These are phyloP conservation scores for Pantala flavescens DNA, from an alignment of 1,140 invertebrate species.

Conservation along the genomic window DNA sequence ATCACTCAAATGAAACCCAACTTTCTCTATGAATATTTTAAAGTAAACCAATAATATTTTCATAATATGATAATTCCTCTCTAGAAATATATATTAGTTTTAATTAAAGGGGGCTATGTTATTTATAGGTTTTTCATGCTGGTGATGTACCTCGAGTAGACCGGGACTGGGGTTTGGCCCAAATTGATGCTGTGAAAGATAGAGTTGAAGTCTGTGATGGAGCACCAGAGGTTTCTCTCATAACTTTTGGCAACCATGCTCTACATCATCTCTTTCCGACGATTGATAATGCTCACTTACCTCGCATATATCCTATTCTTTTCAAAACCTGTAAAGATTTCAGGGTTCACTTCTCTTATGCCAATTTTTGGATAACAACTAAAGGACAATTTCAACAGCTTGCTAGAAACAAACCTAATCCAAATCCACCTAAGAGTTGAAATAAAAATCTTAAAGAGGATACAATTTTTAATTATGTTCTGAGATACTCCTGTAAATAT, in stretches of 20 bases:
- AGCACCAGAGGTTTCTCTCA: conserved; percentile 8
- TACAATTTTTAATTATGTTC: too few relatives aligned
- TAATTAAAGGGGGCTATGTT: too few relatives aligned
- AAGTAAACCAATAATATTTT: too few relatives aligned
- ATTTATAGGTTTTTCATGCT: conserved; percentile 26
- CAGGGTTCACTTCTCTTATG: conserved; percentile 41
- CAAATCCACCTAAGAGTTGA: conserved; percentile 15
- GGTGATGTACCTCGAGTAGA: conserved; percentile 33
- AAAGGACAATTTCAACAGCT: conserved; percentile 56
- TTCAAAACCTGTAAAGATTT: conserved; percentile 59
- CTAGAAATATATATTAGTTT: too few relatives aligned
- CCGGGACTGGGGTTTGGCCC: conserved; percentile 66
- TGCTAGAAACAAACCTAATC: conserved; percentile 39
- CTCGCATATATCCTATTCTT: conserved; percentile 51
- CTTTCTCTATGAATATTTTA: too few relatives aligned
- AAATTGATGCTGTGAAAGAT: conserved; percentile 64
- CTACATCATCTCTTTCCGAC: conserved; percentile 76
- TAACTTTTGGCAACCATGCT: conserved; percentile 63
- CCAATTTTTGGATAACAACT: conserved; percentile 35
- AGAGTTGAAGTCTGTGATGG: conserved; percentile 52
- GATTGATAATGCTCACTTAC: conserved; percentile 60
- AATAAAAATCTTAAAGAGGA: too few relatives aligned
- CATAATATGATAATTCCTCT: too few relatives aligned
- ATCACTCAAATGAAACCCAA: too few relatives aligned
- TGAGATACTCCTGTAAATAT: too few relatives aligned